Percentiles rank a stretch among this genome's conserved stretches.
These are phyloP conservation scores for Ahaetulla prasina DNA, from an alignment of 2,113 vertebrate genomes.

Conservation along the genomic window DNA sequence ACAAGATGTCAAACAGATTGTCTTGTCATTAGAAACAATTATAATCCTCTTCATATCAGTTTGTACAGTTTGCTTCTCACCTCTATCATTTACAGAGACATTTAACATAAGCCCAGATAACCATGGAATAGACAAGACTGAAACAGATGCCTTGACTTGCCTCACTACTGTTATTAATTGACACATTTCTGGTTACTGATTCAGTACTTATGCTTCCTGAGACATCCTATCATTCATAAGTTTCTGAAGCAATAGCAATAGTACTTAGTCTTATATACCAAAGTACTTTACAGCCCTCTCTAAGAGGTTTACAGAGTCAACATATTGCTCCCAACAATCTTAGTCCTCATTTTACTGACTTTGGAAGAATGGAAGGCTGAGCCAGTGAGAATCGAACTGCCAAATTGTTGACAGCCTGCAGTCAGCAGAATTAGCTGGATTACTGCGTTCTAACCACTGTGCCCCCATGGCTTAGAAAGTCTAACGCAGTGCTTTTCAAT, in stretches of 20 bases:
- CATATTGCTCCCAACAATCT: no score
- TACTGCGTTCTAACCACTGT: no score
- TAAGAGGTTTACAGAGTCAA: no score
- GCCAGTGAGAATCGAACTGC: no score
- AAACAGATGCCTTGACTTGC: not conserved
- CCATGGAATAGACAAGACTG: not conserved
- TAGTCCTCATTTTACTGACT: no score
- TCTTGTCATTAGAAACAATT: not conserved
- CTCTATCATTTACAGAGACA: not conserved
- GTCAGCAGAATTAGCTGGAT: no score
- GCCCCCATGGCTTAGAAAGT: no score
- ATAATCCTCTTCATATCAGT: not conserved
- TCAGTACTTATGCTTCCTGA: not conserved
- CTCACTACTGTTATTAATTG: not conserved
- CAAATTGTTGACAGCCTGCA: no score
- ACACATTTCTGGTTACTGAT: not conserved
- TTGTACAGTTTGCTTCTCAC: not conserved
- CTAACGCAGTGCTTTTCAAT: no score
- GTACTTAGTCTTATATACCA: no score
- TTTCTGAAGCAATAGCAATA: not conserved
- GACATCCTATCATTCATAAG: not conserved
- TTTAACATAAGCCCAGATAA: not conserved
- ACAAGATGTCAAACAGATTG: not conserved
- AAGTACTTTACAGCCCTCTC: no score
- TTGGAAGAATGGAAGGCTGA: no score